These are phyloP conservation scores for Xanthia icteritia DNA, from an alignment of 2,888 invertebrate species.

Conservation along the genomic window DNA sequence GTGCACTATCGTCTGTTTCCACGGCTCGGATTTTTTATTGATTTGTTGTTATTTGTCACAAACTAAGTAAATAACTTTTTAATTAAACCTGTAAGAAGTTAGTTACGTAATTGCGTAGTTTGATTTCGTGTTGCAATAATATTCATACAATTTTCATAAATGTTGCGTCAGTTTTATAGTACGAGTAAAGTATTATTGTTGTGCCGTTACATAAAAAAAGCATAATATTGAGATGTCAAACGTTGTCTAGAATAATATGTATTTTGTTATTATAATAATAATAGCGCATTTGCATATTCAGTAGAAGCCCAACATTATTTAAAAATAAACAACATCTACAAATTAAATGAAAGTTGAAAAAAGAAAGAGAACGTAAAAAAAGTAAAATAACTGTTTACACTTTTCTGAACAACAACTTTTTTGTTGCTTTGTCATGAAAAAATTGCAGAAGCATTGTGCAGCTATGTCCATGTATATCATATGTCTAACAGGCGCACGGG, in stretches of 20 bases:
- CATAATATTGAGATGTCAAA: not conserved
- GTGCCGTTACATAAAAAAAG: not conserved
- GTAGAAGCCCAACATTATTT: not conserved
- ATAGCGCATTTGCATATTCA: not conserved
- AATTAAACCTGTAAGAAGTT: not conserved
- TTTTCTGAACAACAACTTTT: not conserved
- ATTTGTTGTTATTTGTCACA: not conserved
- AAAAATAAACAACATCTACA: not conserved
- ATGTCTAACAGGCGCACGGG: not conserved
- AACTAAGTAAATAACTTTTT: not conserved
- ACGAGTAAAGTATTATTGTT: not conserved
- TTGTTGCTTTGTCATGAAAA: not conserved
- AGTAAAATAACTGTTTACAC: not conserved
- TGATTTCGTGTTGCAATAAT: not conserved
- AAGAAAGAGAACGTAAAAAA: too few relatives aligned
- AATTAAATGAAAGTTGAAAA: not conserved
- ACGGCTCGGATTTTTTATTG: not conserved
- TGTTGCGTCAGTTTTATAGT: not conserved
- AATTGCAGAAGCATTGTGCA: not conserved
- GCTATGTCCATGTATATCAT: not conserved
- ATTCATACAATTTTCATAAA: not conserved
- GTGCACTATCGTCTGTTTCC: slow-evolving; percentile 12
- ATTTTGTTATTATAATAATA: not conserved
- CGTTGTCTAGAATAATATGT: not conserved
- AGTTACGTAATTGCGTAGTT: not conserved